Conservation (phyloP, 2,113 vertebrate species). For the Monopterus albus region DNA sequence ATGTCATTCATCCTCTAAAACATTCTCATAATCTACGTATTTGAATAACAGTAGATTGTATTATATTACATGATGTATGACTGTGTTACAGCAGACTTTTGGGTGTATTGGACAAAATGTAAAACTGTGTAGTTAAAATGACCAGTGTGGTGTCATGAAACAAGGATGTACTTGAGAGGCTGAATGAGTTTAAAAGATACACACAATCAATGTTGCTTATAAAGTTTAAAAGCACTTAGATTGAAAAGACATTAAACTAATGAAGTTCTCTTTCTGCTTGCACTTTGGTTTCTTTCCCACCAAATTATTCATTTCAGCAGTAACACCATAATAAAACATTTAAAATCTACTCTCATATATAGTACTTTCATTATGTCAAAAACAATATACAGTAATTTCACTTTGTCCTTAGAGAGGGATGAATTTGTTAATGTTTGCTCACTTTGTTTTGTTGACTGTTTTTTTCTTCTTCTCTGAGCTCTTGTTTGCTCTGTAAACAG, state of each 20-base stretch:
- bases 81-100: neutral
- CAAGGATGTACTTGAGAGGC: neutral
- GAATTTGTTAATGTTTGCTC: conserved; percentile 50
- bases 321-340: conserved; percentile 32
- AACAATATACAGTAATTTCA: conserved; percentile 39
- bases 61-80: no score
- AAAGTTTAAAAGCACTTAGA: conserved; percentile 2
- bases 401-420: conserved; percentile 29
- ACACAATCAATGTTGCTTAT: neutral
- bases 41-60: no score
- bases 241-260: neutral
- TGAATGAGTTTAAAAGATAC: no score
- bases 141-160: neutral
- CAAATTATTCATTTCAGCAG: conserved; percentile 20
- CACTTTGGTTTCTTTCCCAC: conserved; percentile 11
- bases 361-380: conserved; percentile 34
- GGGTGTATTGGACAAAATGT: neutral
- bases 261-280: conserved; percentile 12
- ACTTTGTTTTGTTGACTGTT: conserved; percentile 41
- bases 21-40: no score
- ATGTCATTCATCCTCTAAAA: no score
- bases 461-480: conserved; percentile 14
- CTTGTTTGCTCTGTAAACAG: conserved; percentile 48
- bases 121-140: neutral
- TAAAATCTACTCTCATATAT: conserved; percentile 33